phyloP scores from a whole-genome alignment of 2,888 invertebrate genomes.

The Cybosia mesomella region DNA sequence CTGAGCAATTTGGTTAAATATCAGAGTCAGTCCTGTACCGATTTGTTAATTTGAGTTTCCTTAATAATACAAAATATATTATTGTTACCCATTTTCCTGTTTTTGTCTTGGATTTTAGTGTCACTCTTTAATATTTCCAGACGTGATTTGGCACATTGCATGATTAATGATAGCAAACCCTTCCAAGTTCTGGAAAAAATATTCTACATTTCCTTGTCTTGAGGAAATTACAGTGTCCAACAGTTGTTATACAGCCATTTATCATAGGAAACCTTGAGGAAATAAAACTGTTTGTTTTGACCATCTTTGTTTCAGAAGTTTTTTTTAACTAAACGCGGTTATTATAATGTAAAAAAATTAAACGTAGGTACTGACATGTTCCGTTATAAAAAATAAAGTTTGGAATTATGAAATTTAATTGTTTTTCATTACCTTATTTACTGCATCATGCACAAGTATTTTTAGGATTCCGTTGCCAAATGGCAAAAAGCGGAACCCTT shows the following conservation, averaged over 20 bases:
- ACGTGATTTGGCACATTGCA: conserved; percentile 49
- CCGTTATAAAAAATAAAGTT: conserved; percentile 74
- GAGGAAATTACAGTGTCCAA: conserved; percentile 47
- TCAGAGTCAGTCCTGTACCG: neutral
- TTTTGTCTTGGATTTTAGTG: conserved; percentile 34
- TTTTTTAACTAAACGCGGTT: neutral
- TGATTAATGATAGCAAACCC: conserved; percentile 50
- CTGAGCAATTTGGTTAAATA: neutral
- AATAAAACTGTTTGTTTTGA: neutral
- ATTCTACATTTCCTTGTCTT: conserved; percentile 45
- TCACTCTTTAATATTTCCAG: conserved; percentile 36
- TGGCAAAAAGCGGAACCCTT: too few species aligned
- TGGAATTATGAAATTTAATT: conserved; percentile 52
- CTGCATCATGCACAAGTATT: too few species aligned
- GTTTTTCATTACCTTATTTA: neutral
- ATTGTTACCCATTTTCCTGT: conserved; percentile 9
- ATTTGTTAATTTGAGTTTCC: neutral
- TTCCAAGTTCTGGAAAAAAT: conserved; percentile 43
- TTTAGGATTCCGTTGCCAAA: too few species aligned
- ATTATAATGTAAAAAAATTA: conserved; percentile 47
- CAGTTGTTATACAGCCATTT: conserved; percentile 31
- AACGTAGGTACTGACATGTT: conserved; percentile 70
- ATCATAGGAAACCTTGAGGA: conserved; percentile 9
- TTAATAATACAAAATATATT: neutral
- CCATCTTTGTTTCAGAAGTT: neutral